Evolutionary conservation across 2,797 vertebrate genomes (phyloP).

Genomic region (Sebastes steindachneri): DNA sequence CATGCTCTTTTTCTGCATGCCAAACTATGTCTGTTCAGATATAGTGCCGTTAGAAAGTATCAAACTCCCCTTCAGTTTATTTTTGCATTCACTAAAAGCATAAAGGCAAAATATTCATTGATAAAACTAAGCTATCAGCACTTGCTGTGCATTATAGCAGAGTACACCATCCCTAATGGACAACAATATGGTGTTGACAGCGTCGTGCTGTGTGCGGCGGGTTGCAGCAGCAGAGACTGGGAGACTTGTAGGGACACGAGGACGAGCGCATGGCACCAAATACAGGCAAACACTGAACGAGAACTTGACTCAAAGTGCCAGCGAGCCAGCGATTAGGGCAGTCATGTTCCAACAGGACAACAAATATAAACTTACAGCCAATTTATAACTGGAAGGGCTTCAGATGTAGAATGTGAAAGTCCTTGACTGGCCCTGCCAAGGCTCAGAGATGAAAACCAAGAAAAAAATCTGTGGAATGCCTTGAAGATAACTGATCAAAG

Average conservation of each 20-base stretch:
- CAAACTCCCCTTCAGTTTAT: background rate
- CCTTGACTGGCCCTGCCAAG: slow-evolving; percentile 41
- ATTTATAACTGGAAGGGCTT: slow-evolving; percentile 40
- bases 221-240: background rate
- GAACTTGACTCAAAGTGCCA: slow-evolving; percentile 14
- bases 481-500: slow-evolving; percentile 46
- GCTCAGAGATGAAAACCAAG: slow-evolving; percentile 26
- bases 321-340: slow-evolving; percentile 25
- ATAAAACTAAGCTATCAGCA: background rate
- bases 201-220: background rate
- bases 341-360: slow-evolving; percentile 26
- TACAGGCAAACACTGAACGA: slow-evolving; percentile 17
- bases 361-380: slow-evolving; percentile 36
- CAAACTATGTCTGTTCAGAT: background rate
- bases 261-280: slow-evolving; percentile 11
- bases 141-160: background rate
- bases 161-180: background rate
- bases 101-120: background rate
- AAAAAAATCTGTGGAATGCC: slow-evolving; percentile 43
- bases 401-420: slow-evolving; percentile 27
- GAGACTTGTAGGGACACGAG: background rate
- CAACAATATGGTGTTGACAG: background rate
- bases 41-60: background rate
- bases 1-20: background rate
- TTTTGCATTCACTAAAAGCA: background rate